phyloP scores from a whole-genome alignment of 1,140 invertebrate genomes.

The Drosophila azteca region DNA sequence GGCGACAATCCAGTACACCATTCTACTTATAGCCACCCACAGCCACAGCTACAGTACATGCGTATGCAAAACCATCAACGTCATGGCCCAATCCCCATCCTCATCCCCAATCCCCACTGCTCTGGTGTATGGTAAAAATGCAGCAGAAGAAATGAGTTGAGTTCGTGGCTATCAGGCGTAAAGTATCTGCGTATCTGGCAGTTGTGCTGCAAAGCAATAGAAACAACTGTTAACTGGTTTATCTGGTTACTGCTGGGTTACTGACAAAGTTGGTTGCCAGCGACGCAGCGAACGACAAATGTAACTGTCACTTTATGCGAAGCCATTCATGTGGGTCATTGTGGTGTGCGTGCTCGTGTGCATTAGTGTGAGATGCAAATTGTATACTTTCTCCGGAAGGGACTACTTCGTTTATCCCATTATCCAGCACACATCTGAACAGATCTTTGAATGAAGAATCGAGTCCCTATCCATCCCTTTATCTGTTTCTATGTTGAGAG shows the following conservation, averaged over 20 bases:
- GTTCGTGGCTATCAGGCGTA: slow-evolving; percentile 43
- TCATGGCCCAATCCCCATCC: slow-evolving; percentile 12
- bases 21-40: slow-evolving; percentile 10
- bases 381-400: too few species aligned
- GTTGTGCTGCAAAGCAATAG: slow-evolving; percentile 11
- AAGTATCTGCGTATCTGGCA: slow-evolving; percentile 59
- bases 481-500: too few species aligned
- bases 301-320: slow-evolving; percentile 65
- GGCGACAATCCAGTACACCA: slow-evolving; percentile 30
- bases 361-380: too few species aligned
- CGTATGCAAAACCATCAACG: slow-evolving; percentile 46
- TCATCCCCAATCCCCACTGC: background rate
- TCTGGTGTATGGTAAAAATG: slow-evolving; percentile 32
- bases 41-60: too few species aligned
- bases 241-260: slow-evolving; percentile 29
- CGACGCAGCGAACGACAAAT: slow-evolving; percentile 42
- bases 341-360: slow-evolving; percentile 1
- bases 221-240: slow-evolving; percentile 31
- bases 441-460: too few species aligned
- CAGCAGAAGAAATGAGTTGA: slow-evolving; percentile 51
- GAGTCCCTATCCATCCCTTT: too few species aligned
- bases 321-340: slow-evolving; percentile 41
- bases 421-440: too few species aligned
- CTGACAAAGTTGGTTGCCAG: slow-evolving; percentile 31
- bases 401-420: too few species aligned